Base-by-base conservation (phyloP, 1,140 invertebrate genomes). In the Drosophila albomicans region DNA sequence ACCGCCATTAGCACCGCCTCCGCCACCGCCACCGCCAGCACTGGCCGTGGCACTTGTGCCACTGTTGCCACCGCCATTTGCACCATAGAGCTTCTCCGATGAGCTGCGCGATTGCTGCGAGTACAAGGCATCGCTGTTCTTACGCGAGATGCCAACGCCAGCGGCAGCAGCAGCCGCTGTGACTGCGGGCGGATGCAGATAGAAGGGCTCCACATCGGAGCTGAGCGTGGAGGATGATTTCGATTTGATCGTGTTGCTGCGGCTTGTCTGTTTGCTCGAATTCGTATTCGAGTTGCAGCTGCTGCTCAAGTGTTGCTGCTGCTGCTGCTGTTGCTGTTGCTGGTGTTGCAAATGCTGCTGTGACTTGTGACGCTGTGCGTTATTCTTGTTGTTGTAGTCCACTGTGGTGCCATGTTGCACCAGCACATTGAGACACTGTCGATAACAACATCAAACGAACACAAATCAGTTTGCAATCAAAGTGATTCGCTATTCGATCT, bases 391-490 rank as follows among this genome's bases (percentile, higher is more conserved):
- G 54, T 93, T 92, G 80, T 95, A 95, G 81, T 95, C 94, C 5
- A 94, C 94, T 56, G 94, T 94, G 10, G 96, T 96, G 8, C 95
- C 95, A 81, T 96, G 95, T 61, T 96, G 95, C 13, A 97, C 95
- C 75, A 98, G 87, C 15, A 96, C 93, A 80, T 96, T 96, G 48
- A 97, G 92, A 92, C 95, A 96, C 96, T 96, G 92, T 30, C 93
- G 2, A 41, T 25, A 16, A 38, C n/a, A 13, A 45, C n/a, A 45
- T n/a, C 35, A 10, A 0, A 10, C 35, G 3, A 54, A 15, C 30
- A 38, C 2, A 20, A 25, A 15, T 38, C 8, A 56, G 15, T n/a
- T 57, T 1, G 6, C 8, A 30, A 7, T 6, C 5, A 13, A n/a
- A 16, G 38, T 43, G 6, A 43, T 4, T 58, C 38, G 20, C n/a